Conservation (phyloP, 2,113 vertebrate species). For the Synodontis membranacea region DNA sequence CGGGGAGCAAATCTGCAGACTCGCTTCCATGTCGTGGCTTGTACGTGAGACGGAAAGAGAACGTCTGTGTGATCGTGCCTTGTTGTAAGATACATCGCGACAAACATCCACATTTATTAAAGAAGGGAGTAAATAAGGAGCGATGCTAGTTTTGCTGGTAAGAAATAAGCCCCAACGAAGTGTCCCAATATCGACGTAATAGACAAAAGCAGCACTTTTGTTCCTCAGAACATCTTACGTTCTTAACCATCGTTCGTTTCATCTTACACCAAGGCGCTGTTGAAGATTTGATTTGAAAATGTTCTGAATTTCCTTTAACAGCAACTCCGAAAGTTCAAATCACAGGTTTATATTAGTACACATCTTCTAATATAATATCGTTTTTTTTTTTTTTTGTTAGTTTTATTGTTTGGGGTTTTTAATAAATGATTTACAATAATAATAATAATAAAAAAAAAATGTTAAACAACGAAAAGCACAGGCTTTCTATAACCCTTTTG, state of each 20-base stretch:
- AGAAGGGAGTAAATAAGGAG: not conserved
- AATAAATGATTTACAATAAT: not conserved
- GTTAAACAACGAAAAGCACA: not conserved
- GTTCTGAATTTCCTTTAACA: not conserved
- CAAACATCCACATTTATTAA: no score
- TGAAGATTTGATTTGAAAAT: not conserved
- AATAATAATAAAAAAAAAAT: no score
- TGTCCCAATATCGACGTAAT: not conserved
- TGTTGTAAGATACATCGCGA: not conserved
- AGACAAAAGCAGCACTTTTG: not conserved
- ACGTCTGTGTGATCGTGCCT: not conserved
- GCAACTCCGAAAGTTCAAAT: not conserved
- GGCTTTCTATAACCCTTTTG: no score
- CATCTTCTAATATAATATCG: no score
- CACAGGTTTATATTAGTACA: not conserved
- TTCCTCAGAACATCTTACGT: no score
- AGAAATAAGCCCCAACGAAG: not conserved
- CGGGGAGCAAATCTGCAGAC: conserved; percentile 10
- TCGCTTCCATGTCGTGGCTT: not conserved
- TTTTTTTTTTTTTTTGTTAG: no score
- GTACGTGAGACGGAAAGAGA: not conserved
- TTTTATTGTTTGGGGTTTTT: not conserved
- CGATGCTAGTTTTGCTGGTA: not conserved
- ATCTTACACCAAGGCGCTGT: not conserved
- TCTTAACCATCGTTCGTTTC: no score